Evolutionary conservation across 2,113 vertebrate genomes (phyloP).

Genomic region (Onychostruthus taczanowskii): DNA sequence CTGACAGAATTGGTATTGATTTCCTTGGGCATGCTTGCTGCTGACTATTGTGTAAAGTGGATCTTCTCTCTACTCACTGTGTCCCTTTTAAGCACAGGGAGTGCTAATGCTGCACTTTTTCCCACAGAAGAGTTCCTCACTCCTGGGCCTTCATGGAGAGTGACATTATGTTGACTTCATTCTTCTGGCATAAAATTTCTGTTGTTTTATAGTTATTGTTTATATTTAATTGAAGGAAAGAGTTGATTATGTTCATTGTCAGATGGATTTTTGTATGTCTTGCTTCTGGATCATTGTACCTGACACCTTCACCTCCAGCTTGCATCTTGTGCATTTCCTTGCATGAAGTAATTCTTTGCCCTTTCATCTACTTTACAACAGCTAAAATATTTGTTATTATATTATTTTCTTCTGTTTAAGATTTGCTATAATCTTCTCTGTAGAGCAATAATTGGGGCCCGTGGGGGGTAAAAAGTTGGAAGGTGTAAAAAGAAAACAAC

Average conservation of each 20-base stretch:
- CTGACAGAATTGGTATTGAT: slow-evolving; percentile 48
- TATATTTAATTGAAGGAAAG: neutral
- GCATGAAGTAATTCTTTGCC: neutral
- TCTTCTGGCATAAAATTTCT: neutral
- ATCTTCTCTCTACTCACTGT: neutral
- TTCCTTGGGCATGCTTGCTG: neutral
- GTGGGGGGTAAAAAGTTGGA: neutral
- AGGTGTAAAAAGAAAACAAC: neutral
- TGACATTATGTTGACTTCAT: neutral
- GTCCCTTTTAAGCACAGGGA: neutral
- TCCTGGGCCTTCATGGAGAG: neutral
- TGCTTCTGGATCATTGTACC: neutral
- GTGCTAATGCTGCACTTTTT: neutral
- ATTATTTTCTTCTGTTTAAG: neutral
- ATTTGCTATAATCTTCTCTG: neutral
- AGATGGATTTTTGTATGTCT: neutral
- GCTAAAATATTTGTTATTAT: neutral
- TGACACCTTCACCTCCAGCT: accelerated
- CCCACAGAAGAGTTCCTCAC: neutral
- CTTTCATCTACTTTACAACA: neutral
- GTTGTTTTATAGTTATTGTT: neutral
- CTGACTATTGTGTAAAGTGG: slow-evolving; percentile 11
- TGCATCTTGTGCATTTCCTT: neutral
- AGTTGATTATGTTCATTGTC: neutral
- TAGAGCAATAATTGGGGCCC: neutral